Percentiles rank a stretch among this genome's conserved stretches.
Evolutionary conservation across 2,113 vertebrate species (phyloP).

Genomic region (Mohoua ochrocephala): DNA sequence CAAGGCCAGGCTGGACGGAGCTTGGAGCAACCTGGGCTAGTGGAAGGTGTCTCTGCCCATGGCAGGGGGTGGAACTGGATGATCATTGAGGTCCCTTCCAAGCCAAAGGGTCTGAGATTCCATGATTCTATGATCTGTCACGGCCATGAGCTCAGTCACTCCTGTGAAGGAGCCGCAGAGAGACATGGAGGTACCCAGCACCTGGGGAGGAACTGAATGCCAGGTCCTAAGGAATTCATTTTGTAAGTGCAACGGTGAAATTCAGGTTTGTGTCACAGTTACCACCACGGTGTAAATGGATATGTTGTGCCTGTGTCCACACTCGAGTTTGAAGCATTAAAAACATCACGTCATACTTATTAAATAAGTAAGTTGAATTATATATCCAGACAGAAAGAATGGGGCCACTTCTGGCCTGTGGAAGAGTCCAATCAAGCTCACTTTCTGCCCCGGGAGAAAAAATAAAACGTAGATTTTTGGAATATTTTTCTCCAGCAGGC

Average conservation of each 20-base stretch:
- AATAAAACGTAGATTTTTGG: neutral
- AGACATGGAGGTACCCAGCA: fast-evolving
- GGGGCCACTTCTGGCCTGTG: neutral
- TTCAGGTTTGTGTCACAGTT: neutral
- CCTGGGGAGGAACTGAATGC: neutral
- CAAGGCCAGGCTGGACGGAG: fast-evolving
- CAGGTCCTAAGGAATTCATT: neutral
- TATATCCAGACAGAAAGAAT: neutral
- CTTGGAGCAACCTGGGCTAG: fast-evolving
- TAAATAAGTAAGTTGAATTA: neutral
- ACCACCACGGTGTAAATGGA: neutral
- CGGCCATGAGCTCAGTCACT: neutral
- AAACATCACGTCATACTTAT: neutral
- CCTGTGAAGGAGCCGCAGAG: neutral
- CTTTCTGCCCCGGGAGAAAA: neutral
- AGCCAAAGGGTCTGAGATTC: neutral
- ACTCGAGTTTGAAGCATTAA: neutral
- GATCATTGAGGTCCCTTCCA: neutral
- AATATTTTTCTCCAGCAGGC: neutral
- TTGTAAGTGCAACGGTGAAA: neutral
- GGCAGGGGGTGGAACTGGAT: neutral
- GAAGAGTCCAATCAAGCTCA: neutral
- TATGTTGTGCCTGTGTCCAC: neutral
- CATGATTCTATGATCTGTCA: neutral
- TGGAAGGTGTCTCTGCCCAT: neutral